Conservation (phyloP, 2,797 vertebrate species). For the Crax fasciolata region DNA sequence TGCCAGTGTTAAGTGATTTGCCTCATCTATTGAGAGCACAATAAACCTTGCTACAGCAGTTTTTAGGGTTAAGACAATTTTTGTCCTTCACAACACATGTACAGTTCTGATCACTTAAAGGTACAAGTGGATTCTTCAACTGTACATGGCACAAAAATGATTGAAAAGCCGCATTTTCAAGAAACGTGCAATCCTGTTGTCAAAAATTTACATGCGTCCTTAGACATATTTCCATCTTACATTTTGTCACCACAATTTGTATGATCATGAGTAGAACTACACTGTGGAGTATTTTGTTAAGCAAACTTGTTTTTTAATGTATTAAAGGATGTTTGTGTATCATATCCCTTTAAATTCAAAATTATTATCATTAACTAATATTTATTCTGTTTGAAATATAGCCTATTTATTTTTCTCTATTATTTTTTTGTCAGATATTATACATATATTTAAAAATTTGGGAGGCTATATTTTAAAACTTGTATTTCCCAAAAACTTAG, state of each 20-base stretch:
- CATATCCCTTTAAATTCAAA: background rate
- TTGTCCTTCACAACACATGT: background rate
- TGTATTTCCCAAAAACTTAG: background rate
- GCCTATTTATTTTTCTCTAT: background rate
- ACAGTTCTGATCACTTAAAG: background rate
- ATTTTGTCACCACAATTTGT: background rate
- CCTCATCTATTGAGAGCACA: constrained; percentile 7
- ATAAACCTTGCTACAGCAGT: background rate
- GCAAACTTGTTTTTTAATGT: background rate
- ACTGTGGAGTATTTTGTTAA: background rate
- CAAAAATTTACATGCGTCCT: background rate
- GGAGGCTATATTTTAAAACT: background rate
- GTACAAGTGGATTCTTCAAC: background rate
- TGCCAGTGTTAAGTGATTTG: background rate
- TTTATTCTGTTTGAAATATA: background rate
- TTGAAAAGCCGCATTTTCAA: background rate
- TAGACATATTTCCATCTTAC: rapidly evolving
- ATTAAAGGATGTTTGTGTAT: background rate
- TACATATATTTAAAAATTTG: background rate
- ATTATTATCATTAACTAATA: background rate
- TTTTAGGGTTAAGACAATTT: background rate
- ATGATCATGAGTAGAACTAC: background rate
- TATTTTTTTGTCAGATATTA: background rate
- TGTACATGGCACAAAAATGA: background rate
- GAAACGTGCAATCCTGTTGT: background rate